Evolutionary conservation across 92 coral and sea anemone species (phyloP).

Genomic region (Epizoanthus scotinus): DNA sequence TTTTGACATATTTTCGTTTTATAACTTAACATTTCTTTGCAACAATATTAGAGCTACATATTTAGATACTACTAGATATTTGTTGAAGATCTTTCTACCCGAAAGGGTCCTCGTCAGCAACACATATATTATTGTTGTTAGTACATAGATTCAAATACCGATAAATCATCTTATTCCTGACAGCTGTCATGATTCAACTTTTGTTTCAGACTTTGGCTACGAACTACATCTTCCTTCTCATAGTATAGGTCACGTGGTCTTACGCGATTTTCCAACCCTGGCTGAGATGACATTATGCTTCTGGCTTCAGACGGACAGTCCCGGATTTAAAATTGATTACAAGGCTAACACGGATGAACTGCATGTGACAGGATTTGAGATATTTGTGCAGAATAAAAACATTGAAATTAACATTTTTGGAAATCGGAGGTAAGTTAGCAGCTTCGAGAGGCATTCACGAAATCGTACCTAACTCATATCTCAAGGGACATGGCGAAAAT

Average conservation of each 20-base stretch:
- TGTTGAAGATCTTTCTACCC: too few species aligned
- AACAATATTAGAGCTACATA: too few species aligned
- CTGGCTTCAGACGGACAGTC: constrained; percentile 10
- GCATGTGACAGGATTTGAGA: neutral
- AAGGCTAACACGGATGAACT: neutral
- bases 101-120: too few species aligned
- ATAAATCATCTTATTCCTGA: too few species aligned
- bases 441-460: too few species aligned
- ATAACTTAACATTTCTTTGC: too few species aligned
- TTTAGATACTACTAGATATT: too few species aligned
- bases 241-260: neutral
- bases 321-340: constrained; percentile 13
- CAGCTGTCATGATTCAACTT: neutral
- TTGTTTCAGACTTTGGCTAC: neutral
- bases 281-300: constrained; percentile 23
- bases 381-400: neutral
- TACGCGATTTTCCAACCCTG: neutral
- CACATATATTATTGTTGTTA: too few species aligned
- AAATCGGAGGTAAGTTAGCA: neutral
- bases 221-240: constrained; percentile 17
- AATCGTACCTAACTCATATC: too few species aligned
- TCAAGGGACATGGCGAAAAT: too few species aligned
- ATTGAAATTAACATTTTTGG: constrained; percentile 1
- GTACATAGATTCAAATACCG: too few species aligned
- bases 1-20: too few species aligned